Evolutionary conservation across 2,888 invertebrate genomes (phyloP), one percentile per base, ranked within the genome.

Genomic region (Catotricha subobsoleta): DNA sequence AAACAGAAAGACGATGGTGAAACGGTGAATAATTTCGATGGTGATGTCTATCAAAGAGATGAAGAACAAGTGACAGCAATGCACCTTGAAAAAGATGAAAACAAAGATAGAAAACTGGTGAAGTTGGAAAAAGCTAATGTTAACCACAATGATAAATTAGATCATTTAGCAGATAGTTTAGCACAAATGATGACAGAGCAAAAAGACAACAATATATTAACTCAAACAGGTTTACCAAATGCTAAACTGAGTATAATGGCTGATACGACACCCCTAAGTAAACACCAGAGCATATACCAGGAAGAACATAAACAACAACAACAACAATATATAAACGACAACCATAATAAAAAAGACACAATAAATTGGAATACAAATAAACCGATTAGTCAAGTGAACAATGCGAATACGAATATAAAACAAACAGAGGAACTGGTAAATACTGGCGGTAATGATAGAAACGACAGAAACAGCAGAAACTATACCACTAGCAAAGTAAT

Each of bases 281-380:
- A 33, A 33, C 33, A 33, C 9, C 33, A 33, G 10, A 18, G 12
- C 30, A 15, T n/a, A n/a, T n/a, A 28, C 34, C 47, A 19, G 29
- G 37, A 33, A 41, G 34, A 44, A 15, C n/a, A 43, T 23, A 44
- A 44, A 18, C 45, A 46, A 19, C 39, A 39, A 7, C 39, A 20
- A 3, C 29, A 39, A 30, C 21, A 21, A 20, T 30, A 31, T 19
- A 20, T 13, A 10, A 7, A 13, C 21, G 30, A 21, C 30, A 29
- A 30, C 30, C 29, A 34, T 20, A 13, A 21, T 29, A 39, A 39
- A 19, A 31, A 23, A 16, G 20, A 15, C 19, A 18, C 16, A 36
- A 29, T 41, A 41, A 41, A 41, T 41, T 41, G 35, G 36, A 35
- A 41, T 41, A 30, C 20, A 29, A 41, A 36, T 27, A 29, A 35